A percentile compares a stretch with the other conserved stretches of the same genome.
These are phyloP conservation scores for Nymphalis io DNA, from an alignment of 1,140 invertebrate genomes.

Conservation along the genomic window DNA sequence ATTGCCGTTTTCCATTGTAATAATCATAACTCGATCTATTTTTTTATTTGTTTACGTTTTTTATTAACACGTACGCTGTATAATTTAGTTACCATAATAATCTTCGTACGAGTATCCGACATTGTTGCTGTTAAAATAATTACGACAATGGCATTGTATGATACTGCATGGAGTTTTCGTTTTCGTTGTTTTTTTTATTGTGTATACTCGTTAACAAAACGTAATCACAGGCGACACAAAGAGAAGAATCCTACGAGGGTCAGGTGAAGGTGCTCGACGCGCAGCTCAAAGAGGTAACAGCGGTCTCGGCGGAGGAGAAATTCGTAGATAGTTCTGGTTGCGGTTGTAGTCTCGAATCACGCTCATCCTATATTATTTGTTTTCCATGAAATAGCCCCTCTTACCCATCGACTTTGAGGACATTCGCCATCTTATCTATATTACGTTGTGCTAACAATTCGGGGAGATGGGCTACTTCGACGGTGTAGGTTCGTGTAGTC, in stretches of 20 bases:
- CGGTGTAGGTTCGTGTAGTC: conserved; percentile 66
- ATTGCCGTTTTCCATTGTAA: conserved; percentile 49
- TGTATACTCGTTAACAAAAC: conserved; percentile 69
- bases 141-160: conserved; percentile 35
- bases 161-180: conserved; percentile 69
- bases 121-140: conserved; percentile 41
- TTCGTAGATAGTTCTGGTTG: conserved; percentile 68
- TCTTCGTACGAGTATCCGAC: conserved; percentile 45
- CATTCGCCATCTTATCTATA: conserved; percentile 4
- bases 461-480: conserved; percentile 51
- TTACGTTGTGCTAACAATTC: conserved; percentile 17
- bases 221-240: conserved; percentile 92
- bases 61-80: conserved; percentile 54
- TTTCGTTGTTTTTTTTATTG: conserved; percentile 67
- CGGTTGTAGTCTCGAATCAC: conserved; percentile 65
- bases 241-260: conserved; percentile 97
- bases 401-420: conserved; percentile 17
- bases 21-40: conserved; percentile 34
- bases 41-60: conserved; percentile 58
- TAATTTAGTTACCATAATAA: conserved; percentile 48
- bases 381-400: conserved; percentile 51
- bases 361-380: conserved; percentile 62
- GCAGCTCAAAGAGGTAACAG: conserved; percentile 95
- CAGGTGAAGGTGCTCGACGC: conserved; percentile 95
- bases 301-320: conserved; percentile 39